Percentiles rank a stretch among this genome's conserved stretches.
These are phyloP conservation scores for Exocentrus adspersus DNA, from an alignment of 2,888 invertebrate species.

Conservation along the genomic window DNA sequence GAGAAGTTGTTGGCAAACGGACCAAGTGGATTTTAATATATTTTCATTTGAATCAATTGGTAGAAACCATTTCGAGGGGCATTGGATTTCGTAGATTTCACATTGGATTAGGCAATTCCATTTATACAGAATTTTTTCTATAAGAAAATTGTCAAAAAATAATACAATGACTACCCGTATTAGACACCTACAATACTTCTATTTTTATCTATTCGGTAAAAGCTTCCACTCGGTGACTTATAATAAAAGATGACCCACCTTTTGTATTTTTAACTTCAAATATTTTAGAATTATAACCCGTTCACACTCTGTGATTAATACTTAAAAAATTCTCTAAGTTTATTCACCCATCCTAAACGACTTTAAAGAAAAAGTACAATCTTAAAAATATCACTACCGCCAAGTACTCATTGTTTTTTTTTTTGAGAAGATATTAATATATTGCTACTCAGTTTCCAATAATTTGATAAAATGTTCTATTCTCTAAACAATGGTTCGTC, in stretches of 20 bases:
- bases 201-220: background rate
- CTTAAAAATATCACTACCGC: too few species aligned
- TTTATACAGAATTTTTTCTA: too few species aligned
- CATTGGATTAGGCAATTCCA: too few species aligned
- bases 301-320: slow-evolving; percentile 5
- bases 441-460: too few species aligned
- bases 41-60: background rate
- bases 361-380: too few species aligned
- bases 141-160: background rate
- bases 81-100: too few species aligned
- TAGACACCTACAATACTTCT: background rate
- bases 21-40: background rate
- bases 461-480: too few species aligned
- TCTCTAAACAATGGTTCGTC: slow-evolving; percentile 16
- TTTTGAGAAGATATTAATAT: too few species aligned
- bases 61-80: background rate
- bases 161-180: background rate
- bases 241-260: background rate
- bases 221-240: background rate
- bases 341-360: slow-evolving; percentile 13
- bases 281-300: background rate
- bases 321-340: slow-evolving; percentile 1
- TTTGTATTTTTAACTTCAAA: background rate
- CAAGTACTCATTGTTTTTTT: too few species aligned
- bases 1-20: slow-evolving; percentile 14